Conservation (phyloP, 2,888 invertebrate species). For the Torymus texanus region DNA sequence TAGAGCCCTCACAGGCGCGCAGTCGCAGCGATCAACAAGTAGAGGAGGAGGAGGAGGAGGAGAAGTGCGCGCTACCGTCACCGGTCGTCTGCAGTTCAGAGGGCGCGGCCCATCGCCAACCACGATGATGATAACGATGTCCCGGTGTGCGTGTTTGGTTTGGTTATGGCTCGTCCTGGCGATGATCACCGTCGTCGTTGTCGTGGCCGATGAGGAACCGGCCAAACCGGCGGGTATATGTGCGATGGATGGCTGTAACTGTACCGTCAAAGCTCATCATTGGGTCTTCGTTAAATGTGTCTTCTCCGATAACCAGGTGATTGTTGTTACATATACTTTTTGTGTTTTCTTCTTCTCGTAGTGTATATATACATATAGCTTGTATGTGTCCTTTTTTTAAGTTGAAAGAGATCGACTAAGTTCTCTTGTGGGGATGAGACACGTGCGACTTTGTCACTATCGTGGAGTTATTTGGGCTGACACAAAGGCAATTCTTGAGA, state of each 20-base stretch:
- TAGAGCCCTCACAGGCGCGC: conserved; percentile 16
- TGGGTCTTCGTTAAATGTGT: conserved; percentile 83
- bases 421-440: too few species aligned
- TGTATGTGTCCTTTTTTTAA: too few species aligned
- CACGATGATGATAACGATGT: conserved; percentile 7
- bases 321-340: neutral
- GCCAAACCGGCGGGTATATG: conserved; percentile 75
- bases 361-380: too few species aligned
- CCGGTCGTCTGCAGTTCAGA: neutral
- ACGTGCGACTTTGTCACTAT: too few species aligned
- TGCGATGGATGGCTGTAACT: conserved; percentile 79
- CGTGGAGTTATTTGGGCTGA: too few species aligned
- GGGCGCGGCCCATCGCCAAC: neutral
- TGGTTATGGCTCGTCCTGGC: conserved; percentile 1
- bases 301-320: conserved; percentile 79
- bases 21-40: conserved; percentile 9
- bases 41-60: neutral
- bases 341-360: neutral
- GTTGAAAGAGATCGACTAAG: too few species aligned
- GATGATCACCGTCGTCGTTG: neutral
- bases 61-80: too few species aligned
- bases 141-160: neutral
- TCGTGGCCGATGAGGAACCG: conserved; percentile 8
- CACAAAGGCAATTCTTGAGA: too few species aligned
- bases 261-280: conserved; percentile 78